Conservation (phyloP, 2,888 invertebrate genomes). For the Drosophila pegasa region DNA sequence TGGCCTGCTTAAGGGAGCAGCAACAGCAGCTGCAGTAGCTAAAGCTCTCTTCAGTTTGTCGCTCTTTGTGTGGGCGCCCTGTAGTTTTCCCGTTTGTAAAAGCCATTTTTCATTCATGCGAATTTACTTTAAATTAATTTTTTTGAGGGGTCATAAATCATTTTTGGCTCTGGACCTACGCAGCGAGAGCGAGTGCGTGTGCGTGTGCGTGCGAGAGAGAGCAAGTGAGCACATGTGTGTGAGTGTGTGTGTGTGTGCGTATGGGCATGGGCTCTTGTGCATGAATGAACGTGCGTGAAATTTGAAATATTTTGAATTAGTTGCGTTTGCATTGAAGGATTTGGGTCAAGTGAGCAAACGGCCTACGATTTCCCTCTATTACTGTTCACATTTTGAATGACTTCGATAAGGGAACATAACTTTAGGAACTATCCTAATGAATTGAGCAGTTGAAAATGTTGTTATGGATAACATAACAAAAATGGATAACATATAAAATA, state of each 20-base stretch:
- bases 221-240: slow-evolving; percentile 11
- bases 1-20: slow-evolving; percentile 46
- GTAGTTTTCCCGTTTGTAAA: slow-evolving; percentile 79
- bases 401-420: not conserved
- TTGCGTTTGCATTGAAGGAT: slow-evolving; percentile 44
- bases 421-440: not conserved
- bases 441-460: too few species aligned
- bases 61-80: slow-evolving; percentile 52
- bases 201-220: slow-evolving; percentile 19
- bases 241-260: slow-evolving; percentile 19
- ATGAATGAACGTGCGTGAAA: slow-evolving; percentile 62
- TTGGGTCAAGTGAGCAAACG: slow-evolving; percentile 54
- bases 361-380: slow-evolving; percentile 16
- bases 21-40: not conserved
- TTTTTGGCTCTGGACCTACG: slow-evolving; percentile 68
- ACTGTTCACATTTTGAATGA: slow-evolving; percentile 2
- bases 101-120: slow-evolving; percentile 83
- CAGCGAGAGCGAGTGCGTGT: slow-evolving; percentile 32
- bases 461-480: too few species aligned
- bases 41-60: not conserved
- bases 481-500: too few species aligned
- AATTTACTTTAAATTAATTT: slow-evolving; percentile 82
- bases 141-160: slow-evolving; percentile 81
- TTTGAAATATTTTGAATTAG: slow-evolving; percentile 45
- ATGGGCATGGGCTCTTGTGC: slow-evolving; percentile 31